Evolutionary conservation across 92 coral and sea anemone genomes (phyloP).

Genomic region (Palythoa grandis): DNA sequence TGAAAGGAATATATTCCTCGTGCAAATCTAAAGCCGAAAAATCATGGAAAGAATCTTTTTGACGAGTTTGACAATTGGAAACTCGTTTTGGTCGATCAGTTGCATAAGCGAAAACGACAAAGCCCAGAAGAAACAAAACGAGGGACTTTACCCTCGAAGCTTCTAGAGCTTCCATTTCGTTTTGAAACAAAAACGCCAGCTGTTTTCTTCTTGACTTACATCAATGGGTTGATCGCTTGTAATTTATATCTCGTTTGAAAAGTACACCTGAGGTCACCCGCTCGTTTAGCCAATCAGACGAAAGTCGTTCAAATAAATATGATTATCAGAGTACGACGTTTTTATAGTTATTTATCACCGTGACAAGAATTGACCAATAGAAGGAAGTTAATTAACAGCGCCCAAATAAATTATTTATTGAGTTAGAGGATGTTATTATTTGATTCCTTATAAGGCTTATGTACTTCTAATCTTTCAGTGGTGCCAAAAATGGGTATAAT

Average conservation of each 20-base stretch:
- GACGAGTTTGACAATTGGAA: slow-evolving; percentile 43
- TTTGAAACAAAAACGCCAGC: slow-evolving; percentile 36
- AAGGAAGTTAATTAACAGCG: background rate
- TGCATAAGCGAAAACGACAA: slow-evolving; percentile 8
- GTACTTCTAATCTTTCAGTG: background rate
- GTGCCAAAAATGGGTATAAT: background rate
- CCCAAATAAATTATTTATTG: slow-evolving; percentile 4
- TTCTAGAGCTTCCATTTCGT: slow-evolving; percentile 36
- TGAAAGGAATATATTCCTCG: slow-evolving; percentile 56
- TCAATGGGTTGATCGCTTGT: slow-evolving; percentile 31
- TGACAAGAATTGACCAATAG: slow-evolving; percentile 1
- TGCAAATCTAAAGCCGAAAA: slow-evolving; percentile 51
- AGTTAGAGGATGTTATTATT: background rate
- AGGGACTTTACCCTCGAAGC: slow-evolving; percentile 39
- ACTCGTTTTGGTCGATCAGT: slow-evolving; percentile 36
- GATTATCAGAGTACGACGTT: background rate
- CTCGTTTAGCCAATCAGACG: slow-evolving; percentile 28
- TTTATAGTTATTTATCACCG: background rate
- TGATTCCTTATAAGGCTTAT: background rate
- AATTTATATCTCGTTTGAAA: slow-evolving; percentile 9
- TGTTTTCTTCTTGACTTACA: background rate
- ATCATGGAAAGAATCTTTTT: slow-evolving; percentile 57
- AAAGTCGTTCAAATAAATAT: background rate
- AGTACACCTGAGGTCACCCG: slow-evolving; percentile 45
- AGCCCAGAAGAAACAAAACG: slow-evolving; percentile 12